These are phyloP conservation scores for Lasaia peninsularis DNA, from an alignment of 1,140 invertebrate genomes.

Conservation along the genomic window DNA sequence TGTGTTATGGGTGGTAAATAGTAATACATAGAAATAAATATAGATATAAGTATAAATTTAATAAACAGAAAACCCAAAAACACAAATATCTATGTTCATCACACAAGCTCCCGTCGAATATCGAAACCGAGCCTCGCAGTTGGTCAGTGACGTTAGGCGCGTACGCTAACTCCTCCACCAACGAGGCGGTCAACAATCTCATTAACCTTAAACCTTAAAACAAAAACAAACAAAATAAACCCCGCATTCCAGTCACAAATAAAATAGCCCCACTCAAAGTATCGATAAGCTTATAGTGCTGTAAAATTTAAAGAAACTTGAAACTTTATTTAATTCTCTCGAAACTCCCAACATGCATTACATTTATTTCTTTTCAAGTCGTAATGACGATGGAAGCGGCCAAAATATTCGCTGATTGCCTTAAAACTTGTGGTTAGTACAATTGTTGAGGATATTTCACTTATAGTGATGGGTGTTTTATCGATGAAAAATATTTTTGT, in stretches of 20 bases:
- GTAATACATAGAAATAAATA: too few species aligned
- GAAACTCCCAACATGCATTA: slow-evolving; percentile 9
- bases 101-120: too few species aligned
- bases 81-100: too few species aligned
- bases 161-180: too few species aligned
- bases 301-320: slow-evolving; percentile 13
- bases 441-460: not conserved
- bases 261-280: not conserved
- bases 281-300: not conserved
- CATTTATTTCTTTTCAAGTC: slow-evolving; percentile 25
- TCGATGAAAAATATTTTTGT: slow-evolving; percentile 13
- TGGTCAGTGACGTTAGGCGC: too few species aligned
- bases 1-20: too few species aligned
- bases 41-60: too few species aligned
- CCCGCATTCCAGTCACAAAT: not conserved
- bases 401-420: slow-evolving; percentile 25
- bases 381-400: slow-evolving; percentile 24
- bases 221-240: not conserved
- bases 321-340: slow-evolving; percentile 7
- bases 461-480: slow-evolving; percentile 17
- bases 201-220: too few species aligned
- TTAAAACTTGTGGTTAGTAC: slow-evolving; percentile 16
- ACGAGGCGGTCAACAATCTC: too few species aligned
- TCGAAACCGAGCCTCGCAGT: too few species aligned
- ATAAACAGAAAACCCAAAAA: too few species aligned